A percentile compares a stretch with the other conserved stretches of the same genome.
These are phyloP conservation scores for Arenaria interpres DNA, from an alignment of 2,113 vertebrate genomes.

Conservation along the genomic window DNA sequence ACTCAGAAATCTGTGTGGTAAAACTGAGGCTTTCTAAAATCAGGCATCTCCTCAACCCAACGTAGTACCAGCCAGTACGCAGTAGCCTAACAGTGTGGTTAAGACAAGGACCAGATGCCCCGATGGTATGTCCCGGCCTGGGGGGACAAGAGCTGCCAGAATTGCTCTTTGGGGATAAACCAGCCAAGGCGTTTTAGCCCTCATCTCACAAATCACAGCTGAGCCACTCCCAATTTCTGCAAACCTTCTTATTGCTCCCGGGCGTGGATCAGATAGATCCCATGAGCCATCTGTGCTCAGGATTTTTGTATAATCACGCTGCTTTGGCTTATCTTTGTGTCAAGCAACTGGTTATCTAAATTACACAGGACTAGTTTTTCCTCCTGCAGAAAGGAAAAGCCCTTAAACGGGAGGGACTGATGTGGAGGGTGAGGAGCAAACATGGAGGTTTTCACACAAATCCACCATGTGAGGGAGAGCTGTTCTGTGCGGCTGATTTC, in stretches of 20 bases:
- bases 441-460: background rate
- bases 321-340: conserved; percentile 1
- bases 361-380: background rate
- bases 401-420: background rate
- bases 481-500: background rate
- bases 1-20: background rate
- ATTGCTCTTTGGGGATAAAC: background rate
- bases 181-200: background rate
- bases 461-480: background rate
- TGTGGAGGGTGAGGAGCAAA: background rate
- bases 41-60: background rate
- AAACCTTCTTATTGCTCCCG: background rate
- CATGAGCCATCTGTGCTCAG: background rate
- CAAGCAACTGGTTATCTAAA: background rate
- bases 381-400: background rate
- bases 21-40: background rate
- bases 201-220: background rate
- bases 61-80: background rate
- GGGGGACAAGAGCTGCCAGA: background rate
- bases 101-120: background rate
- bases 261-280: background rate
- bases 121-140: background rate
- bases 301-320: background rate
- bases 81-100: background rate
- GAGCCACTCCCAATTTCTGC: background rate